Percentiles rank a stretch among this genome's conserved stretches.
These are phyloP conservation scores for Macrotis lagotis DNA, from an alignment of 2,113 vertebrate genomes.

Conservation along the genomic window DNA sequence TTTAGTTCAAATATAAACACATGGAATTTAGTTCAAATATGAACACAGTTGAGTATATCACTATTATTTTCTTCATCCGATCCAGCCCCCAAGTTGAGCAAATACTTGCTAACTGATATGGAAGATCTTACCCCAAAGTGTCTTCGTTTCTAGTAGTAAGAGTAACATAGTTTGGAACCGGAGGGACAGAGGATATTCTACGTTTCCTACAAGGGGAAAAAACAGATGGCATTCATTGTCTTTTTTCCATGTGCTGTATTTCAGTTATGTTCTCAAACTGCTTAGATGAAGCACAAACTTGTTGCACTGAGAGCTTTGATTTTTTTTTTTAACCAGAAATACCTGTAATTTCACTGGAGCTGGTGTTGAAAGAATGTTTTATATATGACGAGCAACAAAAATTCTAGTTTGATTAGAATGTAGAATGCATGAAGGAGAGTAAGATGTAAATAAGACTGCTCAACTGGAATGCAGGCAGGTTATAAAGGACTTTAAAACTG, in stretches of 20 bases:
- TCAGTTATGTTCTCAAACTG: conserved; percentile 28
- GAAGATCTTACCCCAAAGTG: conserved; percentile 69
- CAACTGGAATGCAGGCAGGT: neutral
- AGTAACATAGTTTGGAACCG: conserved; percentile 61
- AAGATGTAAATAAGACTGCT: neutral
- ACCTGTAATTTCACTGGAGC: neutral
- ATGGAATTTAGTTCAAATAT: conserved; percentile 47
- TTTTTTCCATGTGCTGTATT: neutral
- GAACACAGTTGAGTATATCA: neutral
- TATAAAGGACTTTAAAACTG: neutral
- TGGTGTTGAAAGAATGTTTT: neutral
- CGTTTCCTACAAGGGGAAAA: conserved; percentile 72
- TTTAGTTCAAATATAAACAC: conserved; percentile 34
- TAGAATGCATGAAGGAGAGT: neutral
- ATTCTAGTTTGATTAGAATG: neutral
- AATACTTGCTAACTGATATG: neutral
- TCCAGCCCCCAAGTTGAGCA: neutral
- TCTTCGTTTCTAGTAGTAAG: conserved; percentile 55
- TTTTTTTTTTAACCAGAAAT: neutral
- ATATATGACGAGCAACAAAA: neutral
- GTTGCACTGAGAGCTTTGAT: neutral
- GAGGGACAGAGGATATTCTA: conserved; percentile 51
- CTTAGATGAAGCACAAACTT: conserved; percentile 28
- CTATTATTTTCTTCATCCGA: conserved; percentile 2
- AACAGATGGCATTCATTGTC: conserved; percentile 23